A percentile compares a stretch with the other conserved stretches of the same genome.
phyloP scores from a whole-genome alignment of 2,888 invertebrate species.

The Agrotis ipsilon region DNA sequence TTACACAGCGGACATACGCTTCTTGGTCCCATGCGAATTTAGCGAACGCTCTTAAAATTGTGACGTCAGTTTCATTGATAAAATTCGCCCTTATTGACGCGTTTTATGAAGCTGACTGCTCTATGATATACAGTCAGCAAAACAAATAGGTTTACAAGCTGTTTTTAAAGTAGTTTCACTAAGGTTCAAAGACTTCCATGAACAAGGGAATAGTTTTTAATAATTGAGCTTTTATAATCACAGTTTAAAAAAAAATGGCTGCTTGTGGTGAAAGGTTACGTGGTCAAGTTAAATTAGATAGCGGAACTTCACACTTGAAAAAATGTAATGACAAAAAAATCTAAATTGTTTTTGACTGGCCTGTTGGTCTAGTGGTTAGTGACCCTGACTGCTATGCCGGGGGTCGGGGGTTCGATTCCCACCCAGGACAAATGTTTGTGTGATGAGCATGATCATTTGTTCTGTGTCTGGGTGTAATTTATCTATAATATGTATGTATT shows the following conservation, averaged over 20 bases:
- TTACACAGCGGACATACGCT: no score
- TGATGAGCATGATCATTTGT: no score
- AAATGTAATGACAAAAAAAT: background rate
- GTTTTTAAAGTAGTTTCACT: background rate
- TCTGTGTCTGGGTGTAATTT: no score
- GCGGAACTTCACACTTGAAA: no score
- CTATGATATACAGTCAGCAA: background rate
- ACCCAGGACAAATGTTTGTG: no score
- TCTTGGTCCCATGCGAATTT: no score
- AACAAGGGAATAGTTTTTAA: slow-evolving; percentile 19
- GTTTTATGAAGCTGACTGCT: background rate
- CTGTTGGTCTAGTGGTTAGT: no score
- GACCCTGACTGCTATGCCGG: no score
- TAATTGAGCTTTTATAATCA: slow-evolving; percentile 1
- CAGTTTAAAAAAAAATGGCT: background rate
- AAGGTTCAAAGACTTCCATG: slow-evolving; percentile 9
- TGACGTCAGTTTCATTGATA: background rate
- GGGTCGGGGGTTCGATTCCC: no score
- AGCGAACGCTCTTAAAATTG: background rate
- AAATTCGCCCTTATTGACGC: background rate
- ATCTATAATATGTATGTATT: no score
- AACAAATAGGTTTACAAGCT: background rate
- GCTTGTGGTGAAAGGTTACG: background rate
- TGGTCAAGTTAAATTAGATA: background rate
- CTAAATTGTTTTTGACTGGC: background rate